These are phyloP conservation scores for Drosophila suboccidentalis DNA, from an alignment of 2,888 invertebrate genomes.

Conservation along the genomic window DNA sequence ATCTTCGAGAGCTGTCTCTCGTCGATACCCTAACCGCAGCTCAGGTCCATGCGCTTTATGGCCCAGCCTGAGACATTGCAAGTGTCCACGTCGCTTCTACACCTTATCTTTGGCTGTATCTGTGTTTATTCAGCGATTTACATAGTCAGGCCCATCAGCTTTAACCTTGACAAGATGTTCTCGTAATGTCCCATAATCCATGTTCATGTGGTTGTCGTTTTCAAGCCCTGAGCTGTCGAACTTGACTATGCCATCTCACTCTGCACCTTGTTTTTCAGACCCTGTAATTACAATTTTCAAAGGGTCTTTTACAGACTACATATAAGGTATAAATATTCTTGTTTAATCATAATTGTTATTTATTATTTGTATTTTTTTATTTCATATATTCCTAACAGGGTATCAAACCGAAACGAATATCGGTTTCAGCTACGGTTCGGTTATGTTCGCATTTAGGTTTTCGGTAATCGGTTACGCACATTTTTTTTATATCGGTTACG, in stretches of 20 bases:
- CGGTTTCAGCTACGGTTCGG: no score
- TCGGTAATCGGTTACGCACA: no score
- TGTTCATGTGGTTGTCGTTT: slow-evolving; percentile 3
- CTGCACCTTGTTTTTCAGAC: neutral
- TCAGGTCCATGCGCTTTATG: slow-evolving; percentile 9
- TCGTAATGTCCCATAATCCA: slow-evolving; percentile 26
- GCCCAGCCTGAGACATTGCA: neutral
- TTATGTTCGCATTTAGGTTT: no score
- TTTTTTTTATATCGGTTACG: no score
- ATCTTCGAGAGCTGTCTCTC: slow-evolving; percentile 38
- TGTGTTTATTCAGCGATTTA: slow-evolving; percentile 13
- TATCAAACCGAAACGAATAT: no score
- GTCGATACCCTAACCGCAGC: slow-evolving; percentile 1
- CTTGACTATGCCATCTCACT: slow-evolving; percentile 20
- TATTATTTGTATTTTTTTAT: no score
- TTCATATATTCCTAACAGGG: no score
- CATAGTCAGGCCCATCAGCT: slow-evolving; percentile 6
- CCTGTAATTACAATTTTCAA: neutral
- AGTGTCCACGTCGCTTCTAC: neutral
- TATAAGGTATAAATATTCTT: no score
- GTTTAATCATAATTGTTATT: no score
- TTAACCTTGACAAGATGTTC: slow-evolving; percentile 20
- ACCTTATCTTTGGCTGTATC: neutral
- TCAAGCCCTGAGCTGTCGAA: slow-evolving; percentile 31
- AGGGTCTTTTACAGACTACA: neutral